Evolutionary conservation across 2,797 vertebrate genomes (phyloP).

Genomic region (Columba guinea): DNA sequence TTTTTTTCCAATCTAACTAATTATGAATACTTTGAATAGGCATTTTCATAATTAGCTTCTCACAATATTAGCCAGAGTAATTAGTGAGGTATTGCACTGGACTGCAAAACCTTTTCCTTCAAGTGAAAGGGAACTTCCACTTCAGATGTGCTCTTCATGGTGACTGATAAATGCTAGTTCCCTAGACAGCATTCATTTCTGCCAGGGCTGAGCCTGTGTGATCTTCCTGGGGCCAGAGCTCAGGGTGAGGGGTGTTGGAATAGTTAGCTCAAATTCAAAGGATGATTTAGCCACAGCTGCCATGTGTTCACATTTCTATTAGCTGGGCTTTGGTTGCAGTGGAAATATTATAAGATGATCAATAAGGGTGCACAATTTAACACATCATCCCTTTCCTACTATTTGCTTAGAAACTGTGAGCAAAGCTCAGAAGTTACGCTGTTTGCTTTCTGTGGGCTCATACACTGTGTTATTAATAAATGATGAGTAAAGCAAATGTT

Average conservation of each 20-base stretch:
- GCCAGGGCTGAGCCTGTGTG: neutral
- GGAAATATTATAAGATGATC: neutral
- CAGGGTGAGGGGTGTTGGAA: neutral
- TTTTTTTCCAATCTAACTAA: neutral
- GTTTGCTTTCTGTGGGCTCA: neutral
- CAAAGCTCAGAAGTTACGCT: neutral
- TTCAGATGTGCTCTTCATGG: neutral
- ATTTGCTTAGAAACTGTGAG: neutral
- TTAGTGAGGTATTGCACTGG: neutral
- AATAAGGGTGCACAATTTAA: neutral
- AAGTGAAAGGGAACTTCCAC: neutral
- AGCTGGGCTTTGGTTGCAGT: neutral
- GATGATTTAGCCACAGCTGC: neutral
- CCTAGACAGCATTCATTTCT: neutral
- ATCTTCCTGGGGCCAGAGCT: neutral
- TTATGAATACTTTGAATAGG: neutral
- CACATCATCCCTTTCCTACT: neutral
- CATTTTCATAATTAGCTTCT: neutral
- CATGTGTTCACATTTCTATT: fast-evolving
- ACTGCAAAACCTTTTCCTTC: neutral
- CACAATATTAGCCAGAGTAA: neutral
- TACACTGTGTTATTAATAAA: neutral
- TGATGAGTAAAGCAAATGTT: neutral
- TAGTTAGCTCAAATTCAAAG: neutral
- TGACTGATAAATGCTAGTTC: neutral